These are phyloP conservation scores for Balaeniceps rex DNA, from an alignment of 2,113 vertebrate genomes.

Conservation along the genomic window DNA sequence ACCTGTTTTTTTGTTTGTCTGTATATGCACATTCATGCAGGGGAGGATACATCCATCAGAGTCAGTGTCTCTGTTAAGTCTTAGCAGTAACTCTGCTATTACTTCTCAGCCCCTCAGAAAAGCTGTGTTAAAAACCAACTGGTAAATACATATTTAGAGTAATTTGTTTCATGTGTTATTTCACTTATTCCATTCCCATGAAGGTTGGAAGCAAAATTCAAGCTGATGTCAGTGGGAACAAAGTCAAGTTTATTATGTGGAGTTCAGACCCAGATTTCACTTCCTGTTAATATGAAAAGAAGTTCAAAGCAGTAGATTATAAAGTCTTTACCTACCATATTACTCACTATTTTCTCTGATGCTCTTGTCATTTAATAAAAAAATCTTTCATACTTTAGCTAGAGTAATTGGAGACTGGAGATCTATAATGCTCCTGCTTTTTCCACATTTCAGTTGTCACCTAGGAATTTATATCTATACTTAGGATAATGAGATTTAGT, in stretches of 20 bases:
- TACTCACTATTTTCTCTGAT: not conserved
- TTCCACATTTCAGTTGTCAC: constrained; percentile 45
- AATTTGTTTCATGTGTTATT: constrained; percentile 38
- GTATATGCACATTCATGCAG: not conserved
- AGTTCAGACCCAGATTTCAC: not conserved
- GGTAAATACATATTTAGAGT: constrained; percentile 38
- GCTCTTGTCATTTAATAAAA: constrained; percentile 14
- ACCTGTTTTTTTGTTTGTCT: not conserved
- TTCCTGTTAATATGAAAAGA: constrained; percentile 13
- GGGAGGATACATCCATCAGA: not conserved
- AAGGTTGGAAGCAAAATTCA: not conserved
- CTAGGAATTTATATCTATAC: constrained; percentile 58
- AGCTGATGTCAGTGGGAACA: not conserved
- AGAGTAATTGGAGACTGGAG: constrained; percentile 30
- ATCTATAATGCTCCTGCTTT: constrained; percentile 34
- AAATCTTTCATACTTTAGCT: constrained; percentile 28
- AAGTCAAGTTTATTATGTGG: not conserved
- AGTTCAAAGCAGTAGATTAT: constrained; percentile 36
- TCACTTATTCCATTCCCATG: not conserved
- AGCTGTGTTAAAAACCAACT: not conserved
- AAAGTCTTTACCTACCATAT: constrained; percentile 31
- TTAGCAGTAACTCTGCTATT: not conserved
- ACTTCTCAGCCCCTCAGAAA: not conserved
- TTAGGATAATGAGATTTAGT: constrained; percentile 57
- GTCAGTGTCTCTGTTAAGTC: not conserved